These are phyloP conservation scores for Guaruba guarouba DNA, from an alignment of 2,113 vertebrate species.

Conservation along the genomic window DNA sequence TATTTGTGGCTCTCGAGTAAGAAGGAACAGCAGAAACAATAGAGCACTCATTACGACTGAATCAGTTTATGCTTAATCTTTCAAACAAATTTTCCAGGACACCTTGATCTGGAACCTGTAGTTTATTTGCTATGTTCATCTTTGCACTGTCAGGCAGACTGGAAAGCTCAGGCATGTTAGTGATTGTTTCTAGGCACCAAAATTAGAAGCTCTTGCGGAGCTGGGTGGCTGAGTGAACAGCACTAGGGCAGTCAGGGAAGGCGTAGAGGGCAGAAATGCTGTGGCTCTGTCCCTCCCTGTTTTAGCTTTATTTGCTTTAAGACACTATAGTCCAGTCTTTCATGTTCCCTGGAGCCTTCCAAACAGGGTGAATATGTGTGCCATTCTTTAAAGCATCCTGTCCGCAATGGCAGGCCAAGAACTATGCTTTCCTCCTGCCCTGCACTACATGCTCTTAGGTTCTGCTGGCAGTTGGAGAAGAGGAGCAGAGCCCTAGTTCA, in stretches of 20 bases:
- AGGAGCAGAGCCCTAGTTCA: not conserved
- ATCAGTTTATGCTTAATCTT: not conserved
- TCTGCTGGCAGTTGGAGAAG: not conserved
- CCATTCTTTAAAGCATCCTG: not conserved
- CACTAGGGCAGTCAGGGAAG: not conserved
- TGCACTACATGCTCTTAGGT: accelerated
- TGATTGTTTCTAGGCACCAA: not conserved
- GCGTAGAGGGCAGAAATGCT: not conserved
- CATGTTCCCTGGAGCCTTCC: not conserved
- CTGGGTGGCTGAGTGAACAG: not conserved
- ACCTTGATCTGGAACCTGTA: not conserved
- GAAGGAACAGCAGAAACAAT: not conserved
- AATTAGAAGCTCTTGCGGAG: not conserved
- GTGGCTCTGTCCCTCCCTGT: not conserved
- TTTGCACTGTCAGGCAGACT: not conserved
- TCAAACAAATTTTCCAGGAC: not conserved
- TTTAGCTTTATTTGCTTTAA: not conserved
- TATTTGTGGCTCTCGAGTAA: not conserved
- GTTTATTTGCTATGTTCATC: not conserved
- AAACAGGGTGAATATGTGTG: not conserved
- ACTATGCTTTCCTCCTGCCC: not conserved
- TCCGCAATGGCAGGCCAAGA: not conserved
- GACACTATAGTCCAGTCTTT: not conserved
- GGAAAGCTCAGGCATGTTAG: not conserved
- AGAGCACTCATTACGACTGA: accelerated